Conservation (phyloP, 2,113 vertebrate species). For the Aplodontia rufa region DNA sequence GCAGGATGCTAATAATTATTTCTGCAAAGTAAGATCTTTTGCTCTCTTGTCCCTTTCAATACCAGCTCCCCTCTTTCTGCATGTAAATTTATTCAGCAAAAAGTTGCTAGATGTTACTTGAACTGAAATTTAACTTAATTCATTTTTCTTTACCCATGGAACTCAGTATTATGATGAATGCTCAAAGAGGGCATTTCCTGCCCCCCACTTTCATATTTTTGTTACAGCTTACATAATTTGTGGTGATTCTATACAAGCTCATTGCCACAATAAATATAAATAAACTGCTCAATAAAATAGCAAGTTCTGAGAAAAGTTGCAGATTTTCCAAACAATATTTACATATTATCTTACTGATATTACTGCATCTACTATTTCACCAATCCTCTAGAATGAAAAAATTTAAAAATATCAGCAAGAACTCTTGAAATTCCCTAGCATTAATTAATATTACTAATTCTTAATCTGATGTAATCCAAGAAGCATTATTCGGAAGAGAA, state of each 20-base stretch:
- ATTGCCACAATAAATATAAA: neutral
- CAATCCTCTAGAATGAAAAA: neutral
- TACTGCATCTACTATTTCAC: neutral
- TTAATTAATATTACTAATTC: neutral
- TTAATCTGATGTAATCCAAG: neutral
- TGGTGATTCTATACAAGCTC: neutral
- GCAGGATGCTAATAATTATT: neutral
- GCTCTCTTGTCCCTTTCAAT: neutral
- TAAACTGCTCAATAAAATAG: neutral
- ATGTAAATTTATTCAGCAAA: neutral
- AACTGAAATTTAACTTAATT: neutral
- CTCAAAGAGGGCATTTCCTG: neutral
- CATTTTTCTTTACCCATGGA: neutral
- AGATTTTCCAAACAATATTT: neutral
- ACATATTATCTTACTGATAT: neutral
- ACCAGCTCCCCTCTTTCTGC: neutral
- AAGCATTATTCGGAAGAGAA: neutral
- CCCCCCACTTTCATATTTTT: neutral
- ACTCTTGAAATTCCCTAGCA: neutral
- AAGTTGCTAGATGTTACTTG: neutral
- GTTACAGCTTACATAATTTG: neutral
- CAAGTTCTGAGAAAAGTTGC: neutral
- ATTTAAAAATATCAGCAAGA: neutral
- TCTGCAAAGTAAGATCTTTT: neutral
- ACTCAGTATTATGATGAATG: neutral